Evolutionary conservation across 1,140 invertebrate genomes (phyloP).

Genomic region (Euura saliciscinereae): DNA sequence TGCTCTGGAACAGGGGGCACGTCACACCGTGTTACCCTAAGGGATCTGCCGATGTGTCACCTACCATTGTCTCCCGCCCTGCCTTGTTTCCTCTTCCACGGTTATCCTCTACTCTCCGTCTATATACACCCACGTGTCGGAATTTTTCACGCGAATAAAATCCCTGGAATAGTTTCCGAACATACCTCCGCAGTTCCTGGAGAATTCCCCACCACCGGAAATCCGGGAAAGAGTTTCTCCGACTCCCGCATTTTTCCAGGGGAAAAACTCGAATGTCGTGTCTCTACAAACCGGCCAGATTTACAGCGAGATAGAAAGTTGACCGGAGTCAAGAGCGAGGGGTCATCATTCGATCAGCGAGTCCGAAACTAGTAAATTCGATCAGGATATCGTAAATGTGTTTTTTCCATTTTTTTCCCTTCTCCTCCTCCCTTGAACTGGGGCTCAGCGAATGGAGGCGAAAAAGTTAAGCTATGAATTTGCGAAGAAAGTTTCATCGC

Average conservation of each 20-base stretch:
- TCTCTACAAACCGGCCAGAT: too few species aligned
- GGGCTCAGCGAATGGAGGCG: too few species aligned
- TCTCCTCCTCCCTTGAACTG: too few species aligned
- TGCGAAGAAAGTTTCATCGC: background rate
- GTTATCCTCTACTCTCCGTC: background rate
- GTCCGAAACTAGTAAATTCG: background rate
- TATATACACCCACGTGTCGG: too few species aligned
- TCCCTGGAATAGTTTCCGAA: too few species aligned
- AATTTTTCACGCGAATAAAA: too few species aligned
- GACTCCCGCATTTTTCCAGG: too few species aligned
- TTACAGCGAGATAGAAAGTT: too few species aligned
- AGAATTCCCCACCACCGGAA: too few species aligned
- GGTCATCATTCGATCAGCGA: background rate
- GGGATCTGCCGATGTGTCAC: background rate
- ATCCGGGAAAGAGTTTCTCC: too few species aligned
- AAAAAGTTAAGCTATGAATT: background rate
- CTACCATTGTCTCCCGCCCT: background rate
- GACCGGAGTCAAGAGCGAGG: background rate
- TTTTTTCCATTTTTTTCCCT: background rate
- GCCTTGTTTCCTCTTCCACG: background rate
- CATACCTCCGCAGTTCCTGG: too few species aligned
- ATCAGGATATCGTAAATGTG: slow-evolving; percentile 1
- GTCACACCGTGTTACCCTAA: slow-evolving; percentile 3
- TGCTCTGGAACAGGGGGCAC: background rate
- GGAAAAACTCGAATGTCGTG: too few species aligned